phyloP scores from a whole-genome alignment of 2,113 vertebrate species.

The Myotis brandtii region DNA sequence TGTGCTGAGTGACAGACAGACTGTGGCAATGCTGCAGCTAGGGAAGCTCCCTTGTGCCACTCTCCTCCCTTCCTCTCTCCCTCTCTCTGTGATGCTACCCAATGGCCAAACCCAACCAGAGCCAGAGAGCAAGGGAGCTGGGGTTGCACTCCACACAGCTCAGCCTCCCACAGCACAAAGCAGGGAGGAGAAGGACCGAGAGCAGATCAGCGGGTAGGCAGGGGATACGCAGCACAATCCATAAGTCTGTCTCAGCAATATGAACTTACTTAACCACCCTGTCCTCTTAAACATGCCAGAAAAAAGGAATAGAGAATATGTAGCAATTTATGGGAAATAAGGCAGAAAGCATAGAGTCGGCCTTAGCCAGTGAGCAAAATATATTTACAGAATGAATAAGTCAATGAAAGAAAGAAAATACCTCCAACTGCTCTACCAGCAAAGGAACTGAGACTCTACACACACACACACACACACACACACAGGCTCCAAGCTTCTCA shows the following conservation, averaged over 20 bases:
- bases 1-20: background rate
- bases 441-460: background rate
- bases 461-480: background rate
- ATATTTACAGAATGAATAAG: slow-evolving; percentile 39
- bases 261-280: background rate
- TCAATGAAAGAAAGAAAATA: background rate
- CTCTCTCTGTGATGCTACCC: background rate
- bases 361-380: background rate
- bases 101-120: background rate
- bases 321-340: background rate
- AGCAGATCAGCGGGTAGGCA: background rate
- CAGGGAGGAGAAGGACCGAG: background rate
- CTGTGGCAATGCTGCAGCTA: too few relatives aligned
- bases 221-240: background rate
- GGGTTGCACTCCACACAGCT: background rate
- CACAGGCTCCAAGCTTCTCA: background rate
- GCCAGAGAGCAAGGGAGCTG: background rate
- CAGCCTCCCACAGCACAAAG: background rate
- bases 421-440: background rate
- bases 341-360: background rate
- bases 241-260: background rate
- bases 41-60: background rate
- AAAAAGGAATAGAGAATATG: background rate
- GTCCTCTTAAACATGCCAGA: background rate
- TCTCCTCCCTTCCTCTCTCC: background rate